Percentiles rank a stretch among this genome's conserved stretches.
These are phyloP conservation scores for Hydropsyche betteni DNA, from an alignment of 2,888 invertebrate species.

Conservation along the genomic window DNA sequence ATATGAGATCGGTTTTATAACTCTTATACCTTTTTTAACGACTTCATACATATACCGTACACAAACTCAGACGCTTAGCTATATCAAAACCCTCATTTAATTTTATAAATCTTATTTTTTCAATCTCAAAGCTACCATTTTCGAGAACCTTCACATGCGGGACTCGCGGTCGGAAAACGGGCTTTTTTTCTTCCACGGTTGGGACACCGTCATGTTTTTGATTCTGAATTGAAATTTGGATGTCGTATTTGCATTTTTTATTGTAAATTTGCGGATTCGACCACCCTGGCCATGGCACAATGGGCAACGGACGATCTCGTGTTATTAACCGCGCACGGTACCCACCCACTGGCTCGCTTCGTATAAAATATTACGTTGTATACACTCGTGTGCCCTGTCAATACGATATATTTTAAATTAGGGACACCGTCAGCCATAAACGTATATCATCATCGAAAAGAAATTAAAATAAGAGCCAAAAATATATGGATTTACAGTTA, in stretches of 20 bases:
- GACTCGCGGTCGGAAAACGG: too few species aligned
- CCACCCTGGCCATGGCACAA: conserved; percentile 29
- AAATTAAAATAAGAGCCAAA: too few species aligned
- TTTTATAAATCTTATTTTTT: too few species aligned
- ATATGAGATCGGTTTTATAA: conserved; percentile 12
- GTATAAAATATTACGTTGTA: conserved; percentile 31
- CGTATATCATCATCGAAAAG: not conserved
- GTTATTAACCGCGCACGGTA: conserved; percentile 38
- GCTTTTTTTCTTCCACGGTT: conserved; percentile 3
- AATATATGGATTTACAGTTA: too few species aligned
- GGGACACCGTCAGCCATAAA: conserved; percentile 11
- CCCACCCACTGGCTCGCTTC: conserved; percentile 35
- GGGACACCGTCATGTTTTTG: not conserved
- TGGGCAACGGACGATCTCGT: conserved; percentile 41
- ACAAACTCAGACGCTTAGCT: too few species aligned
- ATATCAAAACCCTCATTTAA: too few species aligned
- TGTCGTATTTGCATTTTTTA: too few species aligned
- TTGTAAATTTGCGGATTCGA: not conserved
- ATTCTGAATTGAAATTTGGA: too few species aligned
- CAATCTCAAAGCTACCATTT: too few species aligned
- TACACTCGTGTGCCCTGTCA: conserved; percentile 28
- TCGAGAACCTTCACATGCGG: too few species aligned
- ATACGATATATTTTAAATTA: conserved; percentile 28
- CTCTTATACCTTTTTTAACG: too few species aligned
- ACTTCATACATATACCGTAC: too few species aligned